Base-by-base conservation (phyloP, 2,797 vertebrate species). In the Hemibagrus guttatus region DNA sequence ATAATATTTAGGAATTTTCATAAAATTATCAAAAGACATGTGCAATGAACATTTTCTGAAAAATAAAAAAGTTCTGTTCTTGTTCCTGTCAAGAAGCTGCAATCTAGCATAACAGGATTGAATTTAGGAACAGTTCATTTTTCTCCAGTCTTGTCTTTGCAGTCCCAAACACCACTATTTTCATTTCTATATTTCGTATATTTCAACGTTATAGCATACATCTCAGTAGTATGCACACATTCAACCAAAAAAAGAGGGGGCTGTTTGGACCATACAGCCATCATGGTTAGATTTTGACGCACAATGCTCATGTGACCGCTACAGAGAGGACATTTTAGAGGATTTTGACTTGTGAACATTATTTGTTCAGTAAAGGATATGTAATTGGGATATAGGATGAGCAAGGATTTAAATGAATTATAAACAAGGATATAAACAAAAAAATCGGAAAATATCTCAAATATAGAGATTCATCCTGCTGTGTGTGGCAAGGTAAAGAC, bases 251-350 rank as follows among this genome's bases (percentile, higher is more conserved):
- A 17, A 49, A 64, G 13, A 46, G 23, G 39, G n/a, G 35, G 75
- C 4, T 31, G 52, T 58, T 78, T 21, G 8, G 31, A 39, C n/a
- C 63, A 81, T 58, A 81, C 23, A 56, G 28, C 28, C 6, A 63
- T 46, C 46, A 46, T 63, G 7, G 23, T 63, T n/a, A 31, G 26
- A 28, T 49, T 49, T 21, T 49, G 64, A 52, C 21, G 21, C 63
- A 82, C 19, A 64, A 19, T 82, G 46, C 16, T 52, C 42, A 52
- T 52, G 19, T 28, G 42, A 81, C 23, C 26, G 46, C 14, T 52
- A n/a, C 63, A 82, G 28, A 82, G n/a, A 68, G 4, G 61, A 82
- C 61, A 52, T 82, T 68, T 68, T 49, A 68, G 56, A 58, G 75
- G 28, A 35, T 79, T 17, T 5, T 79, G 28, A 58, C 4, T 78